phyloP scores from a whole-genome alignment of 2,797 vertebrate genomes.

The Cynodonichthys magdalenae region DNA sequence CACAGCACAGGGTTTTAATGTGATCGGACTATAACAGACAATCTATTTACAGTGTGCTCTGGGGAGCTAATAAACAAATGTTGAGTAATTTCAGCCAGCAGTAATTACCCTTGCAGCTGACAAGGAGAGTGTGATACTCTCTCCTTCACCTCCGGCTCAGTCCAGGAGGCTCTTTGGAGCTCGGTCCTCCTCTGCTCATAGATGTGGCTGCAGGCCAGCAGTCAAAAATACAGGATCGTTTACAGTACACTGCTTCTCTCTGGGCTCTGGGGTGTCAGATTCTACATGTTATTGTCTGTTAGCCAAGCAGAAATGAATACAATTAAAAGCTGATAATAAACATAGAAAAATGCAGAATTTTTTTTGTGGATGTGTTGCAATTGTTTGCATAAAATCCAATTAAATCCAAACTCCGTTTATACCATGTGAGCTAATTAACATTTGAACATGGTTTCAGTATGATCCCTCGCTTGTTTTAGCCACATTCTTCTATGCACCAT shows the following conservation, averaged over 20 bases:
- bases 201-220: slow-evolving; percentile 92
- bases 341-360: slow-evolving; percentile 15
- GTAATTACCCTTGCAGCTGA: slow-evolving; percentile 99
- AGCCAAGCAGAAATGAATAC: slow-evolving; percentile 17
- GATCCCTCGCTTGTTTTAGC: slow-evolving; percentile 38
- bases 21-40: slow-evolving; percentile 99
- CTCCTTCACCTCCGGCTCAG: slow-evolving; percentile 98
- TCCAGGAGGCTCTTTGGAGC: slow-evolving; percentile 91
- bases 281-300: slow-evolving; percentile 38
- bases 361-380: slow-evolving; percentile 11
- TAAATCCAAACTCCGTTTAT: slow-evolving; percentile 41
- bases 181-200: slow-evolving; percentile 89
- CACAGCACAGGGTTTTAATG: slow-evolving; percentile 94
- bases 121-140: slow-evolving; percentile 99
- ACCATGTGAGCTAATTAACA: slow-evolving; percentile 63
- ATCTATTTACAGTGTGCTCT: slow-evolving; percentile 99
- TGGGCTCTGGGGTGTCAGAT: slow-evolving; percentile 49
- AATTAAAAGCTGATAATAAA: slow-evolving; percentile 28
- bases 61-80: slow-evolving; percentile 99
- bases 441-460: slow-evolving; percentile 40
- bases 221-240: slow-evolving; percentile 83
- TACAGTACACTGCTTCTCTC: slow-evolving; percentile 58
- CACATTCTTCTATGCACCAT: slow-evolving; percentile 49
- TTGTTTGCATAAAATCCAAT: slow-evolving; percentile 51
- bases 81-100: slow-evolving; percentile 99